Conservation (phyloP, 2,113 vertebrate species). For the Pterocles burchelli region DNA sequence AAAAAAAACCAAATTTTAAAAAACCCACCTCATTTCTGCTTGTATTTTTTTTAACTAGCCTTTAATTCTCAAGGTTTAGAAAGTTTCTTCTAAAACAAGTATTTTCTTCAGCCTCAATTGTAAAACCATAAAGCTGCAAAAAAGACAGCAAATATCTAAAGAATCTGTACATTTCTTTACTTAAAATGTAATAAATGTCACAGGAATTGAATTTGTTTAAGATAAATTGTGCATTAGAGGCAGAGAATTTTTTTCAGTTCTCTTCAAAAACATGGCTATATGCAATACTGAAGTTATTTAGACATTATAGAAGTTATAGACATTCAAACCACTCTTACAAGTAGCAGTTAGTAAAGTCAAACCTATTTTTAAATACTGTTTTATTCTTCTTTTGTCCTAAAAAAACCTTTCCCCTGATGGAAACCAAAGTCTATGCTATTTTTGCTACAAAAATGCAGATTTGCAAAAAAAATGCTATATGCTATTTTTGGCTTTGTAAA, state of each 20-base stretch:
- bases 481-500: not conserved
- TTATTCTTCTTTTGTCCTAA: not conserved
- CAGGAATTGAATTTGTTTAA: not conserved
- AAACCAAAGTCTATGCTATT: not conserved
- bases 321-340: not conserved
- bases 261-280: not conserved
- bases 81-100: not conserved
- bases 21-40: not conserved
- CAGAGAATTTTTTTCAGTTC: not conserved
- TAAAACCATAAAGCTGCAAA: not conserved
- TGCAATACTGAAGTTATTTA: not conserved
- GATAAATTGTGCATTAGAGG: not conserved
- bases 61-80: not conserved
- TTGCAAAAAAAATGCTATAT: not conserved
- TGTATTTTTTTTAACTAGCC: not conserved
- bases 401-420: not conserved
- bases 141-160: not conserved
- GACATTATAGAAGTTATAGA: too few relatives aligned
- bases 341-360: not conserved
- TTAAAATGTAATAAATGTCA: not conserved
- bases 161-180: not conserved
- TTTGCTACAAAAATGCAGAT: not conserved
- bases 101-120: not conserved
- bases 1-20: not conserved
- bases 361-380: not conserved